Base-by-base conservation (phyloP, 2,888 invertebrate genomes). In the Augiades crinisus region DNA sequence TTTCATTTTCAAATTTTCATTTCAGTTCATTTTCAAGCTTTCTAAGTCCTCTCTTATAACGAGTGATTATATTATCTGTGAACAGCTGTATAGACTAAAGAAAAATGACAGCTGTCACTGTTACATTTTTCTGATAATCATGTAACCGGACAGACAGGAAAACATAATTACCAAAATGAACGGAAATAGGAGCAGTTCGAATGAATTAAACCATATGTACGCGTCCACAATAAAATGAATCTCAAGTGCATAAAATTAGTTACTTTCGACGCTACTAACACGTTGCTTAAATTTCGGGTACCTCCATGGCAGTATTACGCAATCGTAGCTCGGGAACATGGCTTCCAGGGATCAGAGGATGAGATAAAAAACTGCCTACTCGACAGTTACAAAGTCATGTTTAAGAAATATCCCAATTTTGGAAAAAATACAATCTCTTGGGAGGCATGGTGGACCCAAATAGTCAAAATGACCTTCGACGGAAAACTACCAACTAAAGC, bases 241-340 rank as follows among this genome's bases (percentile, higher is more conserved):
- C 64, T 90, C 53, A 75, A 87, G 37, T 81, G 80, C 34, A 81
- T 93, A 22, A 90, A 91, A 57, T 74, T 96, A 63, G 91, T 98
- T 45, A 98, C 98, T 7, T 96, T 98, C 75, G 98, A 98, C 80
- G 94, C 95, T 47, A 97, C 96, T 8, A 95, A 96, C 62, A 98
- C 98, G 0, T 79, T 98, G 34, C 78, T 98, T 24, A 92, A 93
- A 64, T 94, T 96, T 67, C 91, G 92, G 41, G 81, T 91, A 7
- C 88, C 93, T 43, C 93, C 94, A n/a, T 95, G 94, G 62, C 90
- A 93, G 59, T 93, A 94, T 70, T 98, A 98, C 76, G 91, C 92
- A 5, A 88, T 92, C 57, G 91, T 95, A 50, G 96, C 94, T 3
- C 86, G 90, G 3, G 85, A 92, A 49, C 91, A 95, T 72, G 97